A percentile compares a stretch with the other conserved stretches of the same genome.
These are phyloP conservation scores for Thymelicus acteon DNA, from an alignment of 2,888 invertebrate genomes.

Conservation along the genomic window DNA sequence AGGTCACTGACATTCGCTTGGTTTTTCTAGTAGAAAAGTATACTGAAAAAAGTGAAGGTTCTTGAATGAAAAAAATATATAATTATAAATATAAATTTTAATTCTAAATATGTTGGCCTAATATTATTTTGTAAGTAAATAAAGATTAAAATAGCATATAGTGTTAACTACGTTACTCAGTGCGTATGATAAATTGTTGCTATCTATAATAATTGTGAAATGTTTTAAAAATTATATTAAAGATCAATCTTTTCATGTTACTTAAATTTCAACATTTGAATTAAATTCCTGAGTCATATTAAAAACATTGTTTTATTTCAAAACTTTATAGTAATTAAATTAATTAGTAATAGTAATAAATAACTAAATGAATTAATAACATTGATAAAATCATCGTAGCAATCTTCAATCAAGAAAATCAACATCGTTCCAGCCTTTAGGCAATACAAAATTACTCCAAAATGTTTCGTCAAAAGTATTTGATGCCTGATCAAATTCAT, in stretches of 20 bases:
- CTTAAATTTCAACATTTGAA: slow-evolving; percentile 23
- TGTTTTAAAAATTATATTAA: slow-evolving; percentile 9
- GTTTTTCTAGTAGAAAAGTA: neutral
- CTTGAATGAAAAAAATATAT: neutral
- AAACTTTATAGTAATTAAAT: neutral
- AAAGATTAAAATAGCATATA: neutral
- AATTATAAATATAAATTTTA: neutral
- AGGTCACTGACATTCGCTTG: neutral
- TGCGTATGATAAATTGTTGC: slow-evolving; percentile 10
- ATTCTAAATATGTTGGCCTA: neutral
- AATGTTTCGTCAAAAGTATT: slow-evolving; percentile 52
- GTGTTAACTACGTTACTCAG: neutral
- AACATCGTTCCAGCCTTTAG: slow-evolving; percentile 53
- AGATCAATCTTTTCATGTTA: slow-evolving; percentile 16
- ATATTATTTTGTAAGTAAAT: slow-evolving; percentile 1
- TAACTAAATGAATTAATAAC: neutral
- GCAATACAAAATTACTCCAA: slow-evolving; percentile 63
- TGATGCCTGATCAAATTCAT: slow-evolving; percentile 54
- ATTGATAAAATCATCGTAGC: neutral
- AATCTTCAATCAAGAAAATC: slow-evolving; percentile 48
- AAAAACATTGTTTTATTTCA: slow-evolving; percentile 17
- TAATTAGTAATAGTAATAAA: neutral
- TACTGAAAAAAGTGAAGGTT: neutral
- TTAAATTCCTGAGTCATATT: slow-evolving; percentile 28
- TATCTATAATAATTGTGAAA: slow-evolving; percentile 12